Evolutionary conservation across 2,797 vertebrate genomes (phyloP).

Genomic region (Clarias pachynema): DNA sequence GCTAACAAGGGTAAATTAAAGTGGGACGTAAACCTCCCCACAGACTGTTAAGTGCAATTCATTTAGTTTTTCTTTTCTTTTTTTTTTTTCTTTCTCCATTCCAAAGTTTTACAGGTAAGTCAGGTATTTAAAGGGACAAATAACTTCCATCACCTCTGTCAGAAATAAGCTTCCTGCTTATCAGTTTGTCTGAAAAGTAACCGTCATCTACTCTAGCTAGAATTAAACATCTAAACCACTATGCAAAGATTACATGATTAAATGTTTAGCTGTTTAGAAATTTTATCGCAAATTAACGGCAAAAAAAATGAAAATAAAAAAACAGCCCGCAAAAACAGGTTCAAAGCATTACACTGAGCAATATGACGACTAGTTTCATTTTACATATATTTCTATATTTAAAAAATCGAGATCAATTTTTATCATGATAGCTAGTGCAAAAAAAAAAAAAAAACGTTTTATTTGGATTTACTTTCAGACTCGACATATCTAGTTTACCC

Average conservation of each 20-base stretch:
- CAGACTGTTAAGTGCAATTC: constrained; percentile 56
- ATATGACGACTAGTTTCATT: constrained; percentile 14
- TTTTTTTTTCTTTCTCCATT: constrained; percentile 12
- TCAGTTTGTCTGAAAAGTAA: constrained; percentile 19
- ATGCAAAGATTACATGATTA: constrained; percentile 39
- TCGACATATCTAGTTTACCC: constrained; percentile 46
- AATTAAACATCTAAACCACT: constrained; percentile 25
- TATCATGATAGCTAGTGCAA: not conserved
- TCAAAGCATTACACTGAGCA: not conserved
- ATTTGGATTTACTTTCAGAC: constrained; percentile 4
- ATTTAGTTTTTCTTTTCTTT: not conserved
- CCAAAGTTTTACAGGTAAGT: constrained; percentile 50
- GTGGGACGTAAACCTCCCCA: constrained; percentile 40
- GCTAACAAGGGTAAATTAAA: constrained; percentile 54
- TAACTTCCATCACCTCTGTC: constrained; percentile 30
- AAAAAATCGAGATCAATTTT: not conserved
- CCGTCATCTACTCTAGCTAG: constrained; percentile 16
- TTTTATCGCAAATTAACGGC: not conserved
- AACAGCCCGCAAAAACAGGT: not conserved
- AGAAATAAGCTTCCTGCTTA: constrained; percentile 44
- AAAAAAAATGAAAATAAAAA: not conserved
- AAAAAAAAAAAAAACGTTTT: not conserved
- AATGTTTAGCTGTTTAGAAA: constrained; percentile 18
- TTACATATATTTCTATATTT: not conserved
- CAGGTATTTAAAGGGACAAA: constrained; percentile 39